Evolutionary conservation across 1,140 invertebrate genomes (phyloP).

Genomic region (Euglossa dilemma): DNA sequence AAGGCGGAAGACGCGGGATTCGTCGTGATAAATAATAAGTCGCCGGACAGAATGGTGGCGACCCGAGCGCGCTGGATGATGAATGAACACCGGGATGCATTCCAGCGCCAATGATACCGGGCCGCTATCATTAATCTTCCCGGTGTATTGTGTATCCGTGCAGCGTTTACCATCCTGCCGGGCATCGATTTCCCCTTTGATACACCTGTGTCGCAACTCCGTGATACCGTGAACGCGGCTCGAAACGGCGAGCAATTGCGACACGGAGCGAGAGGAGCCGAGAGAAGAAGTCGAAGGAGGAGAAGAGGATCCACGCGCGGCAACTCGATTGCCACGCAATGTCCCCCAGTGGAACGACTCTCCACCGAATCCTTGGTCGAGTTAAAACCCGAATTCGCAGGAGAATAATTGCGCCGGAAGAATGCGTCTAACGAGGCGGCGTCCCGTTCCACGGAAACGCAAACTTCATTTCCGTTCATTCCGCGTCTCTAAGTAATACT

Average conservation of each 20-base stretch:
- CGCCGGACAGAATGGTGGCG: constrained; percentile 31
- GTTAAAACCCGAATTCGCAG: constrained; percentile 27
- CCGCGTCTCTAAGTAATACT: constrained; percentile 48
- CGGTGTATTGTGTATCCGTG: constrained; percentile 18
- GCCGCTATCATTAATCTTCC: constrained; percentile 51
- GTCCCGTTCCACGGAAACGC: not conserved
- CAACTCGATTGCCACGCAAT: constrained; percentile 1
- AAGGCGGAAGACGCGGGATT: constrained; percentile 35
- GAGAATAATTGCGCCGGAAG: constrained; percentile 32
- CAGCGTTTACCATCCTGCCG: constrained; percentile 42
- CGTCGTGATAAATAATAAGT: constrained; percentile 61
- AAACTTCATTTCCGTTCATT: constrained; percentile 59
- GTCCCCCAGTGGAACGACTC: not conserved
- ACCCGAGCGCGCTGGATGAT: constrained; percentile 50
- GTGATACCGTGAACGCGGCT: not conserved
- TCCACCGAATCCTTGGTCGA: not conserved
- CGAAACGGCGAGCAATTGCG: not conserved
- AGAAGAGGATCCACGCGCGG: too few species aligned
- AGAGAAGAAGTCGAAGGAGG: not conserved
- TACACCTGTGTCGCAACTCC: constrained; percentile 30
- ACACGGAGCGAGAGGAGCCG: too few species aligned
- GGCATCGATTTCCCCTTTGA: constrained; percentile 41
- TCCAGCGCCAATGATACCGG: constrained; percentile 47
- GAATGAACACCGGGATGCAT: constrained; percentile 54
- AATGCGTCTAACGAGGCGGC: constrained; percentile 46